These are phyloP conservation scores for Labroides dimidiatus DNA, from an alignment of 2,797 vertebrate species.

Conservation along the genomic window DNA sequence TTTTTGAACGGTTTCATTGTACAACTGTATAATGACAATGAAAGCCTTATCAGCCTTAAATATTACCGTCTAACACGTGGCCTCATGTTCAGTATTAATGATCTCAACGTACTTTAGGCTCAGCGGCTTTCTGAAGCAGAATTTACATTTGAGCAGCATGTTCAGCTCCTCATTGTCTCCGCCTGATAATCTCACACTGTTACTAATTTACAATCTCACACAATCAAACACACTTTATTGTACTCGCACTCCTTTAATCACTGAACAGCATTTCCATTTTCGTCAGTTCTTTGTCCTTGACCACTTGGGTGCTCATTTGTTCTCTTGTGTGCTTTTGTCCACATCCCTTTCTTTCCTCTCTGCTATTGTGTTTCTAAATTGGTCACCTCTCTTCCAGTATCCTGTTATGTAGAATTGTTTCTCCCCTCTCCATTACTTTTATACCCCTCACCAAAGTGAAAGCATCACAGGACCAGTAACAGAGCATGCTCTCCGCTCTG, in stretches of 20 bases:
- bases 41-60: too few relatives aligned
- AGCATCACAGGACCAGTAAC: background rate
- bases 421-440: background rate
- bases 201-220: slow-evolving; percentile 3
- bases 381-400: slow-evolving; percentile 2
- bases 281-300: slow-evolving; percentile 36
- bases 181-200: background rate
- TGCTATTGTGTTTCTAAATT: slow-evolving; percentile 30
- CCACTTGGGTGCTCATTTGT: slow-evolving; percentile 40
- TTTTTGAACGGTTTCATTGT: too few relatives aligned
- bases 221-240: slow-evolving; percentile 7
- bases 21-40: too few relatives aligned
- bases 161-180: background rate
- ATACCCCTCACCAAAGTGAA: background rate
- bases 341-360: slow-evolving; percentile 22
- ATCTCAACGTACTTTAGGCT: too few relatives aligned
- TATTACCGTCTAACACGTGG: too few relatives aligned
- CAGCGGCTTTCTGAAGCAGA: background rate
- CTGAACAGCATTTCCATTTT: slow-evolving; percentile 22
- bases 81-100: too few relatives aligned
- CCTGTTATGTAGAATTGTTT: slow-evolving; percentile 4
- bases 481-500: slow-evolving; percentile 1
- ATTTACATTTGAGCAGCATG: background rate
- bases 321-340: slow-evolving; percentile 41
- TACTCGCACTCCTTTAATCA: slow-evolving; percentile 9